phyloP scores from a whole-genome alignment of 2,113 vertebrate species.

The Acanthisitta chloris region DNA sequence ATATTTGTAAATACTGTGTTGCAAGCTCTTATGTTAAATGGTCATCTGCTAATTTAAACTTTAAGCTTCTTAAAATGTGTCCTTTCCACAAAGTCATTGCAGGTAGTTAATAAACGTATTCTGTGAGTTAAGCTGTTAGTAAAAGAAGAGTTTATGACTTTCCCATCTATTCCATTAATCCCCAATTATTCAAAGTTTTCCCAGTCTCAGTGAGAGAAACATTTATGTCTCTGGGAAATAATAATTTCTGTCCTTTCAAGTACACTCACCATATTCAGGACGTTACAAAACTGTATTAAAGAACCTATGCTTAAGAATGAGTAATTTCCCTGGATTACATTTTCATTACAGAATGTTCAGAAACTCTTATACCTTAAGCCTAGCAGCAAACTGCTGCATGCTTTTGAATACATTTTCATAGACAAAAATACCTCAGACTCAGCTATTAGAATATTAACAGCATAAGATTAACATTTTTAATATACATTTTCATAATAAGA shows the following conservation, averaged over 20 bases:
- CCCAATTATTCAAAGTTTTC: slow-evolving; percentile 22
- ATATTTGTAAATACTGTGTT: not conserved
- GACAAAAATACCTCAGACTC: slow-evolving; percentile 5
- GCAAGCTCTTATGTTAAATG: not conserved
- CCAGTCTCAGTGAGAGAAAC: not conserved
- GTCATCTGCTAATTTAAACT: not conserved
- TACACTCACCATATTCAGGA: slow-evolving; percentile 3
- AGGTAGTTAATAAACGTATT: not conserved
- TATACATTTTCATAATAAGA: not conserved
- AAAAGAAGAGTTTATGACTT: not conserved
- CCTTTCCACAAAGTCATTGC: not conserved
- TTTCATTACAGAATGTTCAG: slow-evolving; percentile 55
- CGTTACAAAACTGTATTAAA: slow-evolving; percentile 48
- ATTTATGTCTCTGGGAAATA: slow-evolving; percentile 27
- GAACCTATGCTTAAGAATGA: slow-evolving; percentile 21
- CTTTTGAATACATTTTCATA: slow-evolving; percentile 56
- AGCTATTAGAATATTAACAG: slow-evolving; percentile 33
- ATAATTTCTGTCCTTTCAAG: slow-evolving; percentile 46
- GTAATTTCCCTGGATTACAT: slow-evolving; percentile 62
- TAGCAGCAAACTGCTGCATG: slow-evolving; percentile 21
- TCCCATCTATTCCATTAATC: slow-evolving; percentile 19
- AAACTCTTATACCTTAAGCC: slow-evolving; percentile 53
- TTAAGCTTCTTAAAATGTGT: not conserved
- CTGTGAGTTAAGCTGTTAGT: not conserved
- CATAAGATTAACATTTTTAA: not conserved